phyloP scores from a whole-genome alignment of 2,888 invertebrate genomes.

The Platerodrilus igneus region DNA sequence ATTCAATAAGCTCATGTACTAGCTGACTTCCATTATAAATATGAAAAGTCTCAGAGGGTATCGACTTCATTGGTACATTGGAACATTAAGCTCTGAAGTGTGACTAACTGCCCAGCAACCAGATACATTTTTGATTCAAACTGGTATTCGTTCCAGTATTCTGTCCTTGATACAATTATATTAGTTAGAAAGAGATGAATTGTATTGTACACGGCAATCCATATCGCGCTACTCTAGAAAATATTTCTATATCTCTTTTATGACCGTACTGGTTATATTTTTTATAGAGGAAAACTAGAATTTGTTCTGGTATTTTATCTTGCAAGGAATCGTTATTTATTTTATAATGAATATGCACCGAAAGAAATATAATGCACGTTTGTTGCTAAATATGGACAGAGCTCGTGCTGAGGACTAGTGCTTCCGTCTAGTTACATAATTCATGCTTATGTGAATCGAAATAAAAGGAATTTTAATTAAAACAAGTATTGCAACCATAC shows the following conservation, averaged over 20 bases:
- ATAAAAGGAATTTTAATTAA: too few relatives aligned
- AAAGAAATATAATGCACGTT: conserved; percentile 14
- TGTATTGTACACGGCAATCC: conserved; percentile 9
- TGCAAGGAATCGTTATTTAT: conserved; percentile 19
- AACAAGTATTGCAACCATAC: too few relatives aligned
- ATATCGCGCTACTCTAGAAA: conserved; percentile 4
- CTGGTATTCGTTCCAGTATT: conserved; percentile 11
- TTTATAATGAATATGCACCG: conserved; percentile 11
- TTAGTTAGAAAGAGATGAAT: conserved; percentile 14
- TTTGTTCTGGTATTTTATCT: conserved; percentile 20
- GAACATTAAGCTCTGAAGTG: conserved; percentile 28
- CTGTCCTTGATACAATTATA: conserved; percentile 16
- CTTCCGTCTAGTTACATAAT: too few relatives aligned
- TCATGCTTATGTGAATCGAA: too few relatives aligned
- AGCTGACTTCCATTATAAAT: too few relatives aligned
- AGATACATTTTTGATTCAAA: conserved; percentile 15
- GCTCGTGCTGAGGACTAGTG: too few relatives aligned
- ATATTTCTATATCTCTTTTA: conserved; percentile 10
- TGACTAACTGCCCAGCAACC: conserved; percentile 17
- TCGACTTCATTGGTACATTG: too few relatives aligned
- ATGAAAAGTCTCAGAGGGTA: conserved; percentile 25
- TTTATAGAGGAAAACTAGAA: conserved; percentile 15
- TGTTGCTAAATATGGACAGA: conserved; percentile 11
- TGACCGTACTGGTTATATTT: conserved; percentile 13
- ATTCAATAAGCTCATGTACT: too few relatives aligned